phyloP scores from a whole-genome alignment of 2,797 vertebrate genomes.

The Lithobates pipiens region DNA sequence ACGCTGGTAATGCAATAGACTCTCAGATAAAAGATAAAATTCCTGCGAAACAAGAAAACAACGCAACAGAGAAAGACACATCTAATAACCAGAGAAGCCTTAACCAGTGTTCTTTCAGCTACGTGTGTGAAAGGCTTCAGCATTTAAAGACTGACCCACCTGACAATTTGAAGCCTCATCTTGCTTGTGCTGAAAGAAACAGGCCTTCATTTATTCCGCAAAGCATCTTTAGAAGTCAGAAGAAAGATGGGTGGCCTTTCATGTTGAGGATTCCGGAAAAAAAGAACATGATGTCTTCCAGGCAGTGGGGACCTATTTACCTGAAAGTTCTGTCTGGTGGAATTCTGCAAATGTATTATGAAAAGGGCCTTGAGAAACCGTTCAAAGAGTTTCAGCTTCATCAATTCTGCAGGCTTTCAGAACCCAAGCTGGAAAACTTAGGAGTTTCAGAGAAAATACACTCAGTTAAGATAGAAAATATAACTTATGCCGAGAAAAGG shows the following conservation, averaged over 20 bases:
- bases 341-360: slow-evolving; percentile 93
- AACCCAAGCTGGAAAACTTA: slow-evolving; percentile 91
- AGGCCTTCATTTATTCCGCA: slow-evolving; percentile 75
- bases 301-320: slow-evolving; percentile 97
- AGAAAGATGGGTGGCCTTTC: slow-evolving; percentile 89
- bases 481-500: slow-evolving; percentile 89
- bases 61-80: slow-evolving; percentile 65
- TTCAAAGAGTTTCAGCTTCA: slow-evolving; percentile 94
- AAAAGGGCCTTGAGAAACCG: slow-evolving; percentile 94
- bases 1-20: slow-evolving; percentile 77
- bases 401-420: slow-evolving; percentile 86
- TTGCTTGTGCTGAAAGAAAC: slow-evolving; percentile 30
- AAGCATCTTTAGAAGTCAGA: slow-evolving; percentile 84
- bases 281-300: slow-evolving; percentile 98
- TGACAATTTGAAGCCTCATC: slow-evolving; percentile 57
- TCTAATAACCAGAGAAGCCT: slow-evolving; percentile 78
- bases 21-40: slow-evolving; percentile 71
- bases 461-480: slow-evolving; percentile 90
- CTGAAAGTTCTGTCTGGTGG: slow-evolving; percentile 88
- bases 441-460: slow-evolving; percentile 90
- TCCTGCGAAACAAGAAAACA: slow-evolving; percentile 31
- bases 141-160: slow-evolving; percentile 76
- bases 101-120: slow-evolving; percentile 87
- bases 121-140: slow-evolving; percentile 90
- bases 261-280: slow-evolving; percentile 98